Conservation (phyloP, 2,888 invertebrate genomes). For the Acanthoscelides obtectus region DNA sequence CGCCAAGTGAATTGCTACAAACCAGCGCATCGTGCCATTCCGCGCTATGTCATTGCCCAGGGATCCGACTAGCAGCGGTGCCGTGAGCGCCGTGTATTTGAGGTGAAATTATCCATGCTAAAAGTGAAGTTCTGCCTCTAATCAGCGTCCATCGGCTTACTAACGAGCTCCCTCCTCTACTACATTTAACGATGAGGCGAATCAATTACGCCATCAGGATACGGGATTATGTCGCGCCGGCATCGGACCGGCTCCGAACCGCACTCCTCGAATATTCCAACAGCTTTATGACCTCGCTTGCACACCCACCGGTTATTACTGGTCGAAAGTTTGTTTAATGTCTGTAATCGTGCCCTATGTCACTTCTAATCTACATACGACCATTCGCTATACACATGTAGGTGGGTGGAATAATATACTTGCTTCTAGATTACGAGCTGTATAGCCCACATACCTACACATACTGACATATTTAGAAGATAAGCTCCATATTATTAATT, state of each 20-base stretch:
- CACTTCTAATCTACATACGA: background rate
- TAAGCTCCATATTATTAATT: too few species aligned
- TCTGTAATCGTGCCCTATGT: slow-evolving; percentile 12
- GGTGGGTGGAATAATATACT: background rate
- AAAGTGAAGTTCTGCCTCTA: slow-evolving; percentile 18
- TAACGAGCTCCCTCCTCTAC: slow-evolving; percentile 25
- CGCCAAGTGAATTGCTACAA: background rate
- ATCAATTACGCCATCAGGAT: slow-evolving; percentile 29
- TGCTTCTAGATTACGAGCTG: background rate
- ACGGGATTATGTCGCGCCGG: slow-evolving; percentile 23
- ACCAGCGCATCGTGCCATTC: background rate
- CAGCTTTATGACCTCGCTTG: slow-evolving; percentile 16
- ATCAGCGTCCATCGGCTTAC: slow-evolving; percentile 25
- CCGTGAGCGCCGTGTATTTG: background rate
- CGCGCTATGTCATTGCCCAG: background rate
- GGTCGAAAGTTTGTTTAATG: slow-evolving; percentile 23
- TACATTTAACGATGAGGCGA: slow-evolving; percentile 24
- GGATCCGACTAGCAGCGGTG: slow-evolving; percentile 3
- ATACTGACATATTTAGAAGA: too few species aligned
- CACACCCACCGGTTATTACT: slow-evolving; percentile 14
- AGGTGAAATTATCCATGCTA: slow-evolving; percentile 13
- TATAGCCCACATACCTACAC: background rate
- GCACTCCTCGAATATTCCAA: slow-evolving; percentile 16
- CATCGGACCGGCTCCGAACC: slow-evolving; percentile 17
- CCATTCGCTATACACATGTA: background rate